These are phyloP conservation scores for Agrochola lota DNA, from an alignment of 2,888 invertebrate genomes.

Conservation along the genomic window DNA sequence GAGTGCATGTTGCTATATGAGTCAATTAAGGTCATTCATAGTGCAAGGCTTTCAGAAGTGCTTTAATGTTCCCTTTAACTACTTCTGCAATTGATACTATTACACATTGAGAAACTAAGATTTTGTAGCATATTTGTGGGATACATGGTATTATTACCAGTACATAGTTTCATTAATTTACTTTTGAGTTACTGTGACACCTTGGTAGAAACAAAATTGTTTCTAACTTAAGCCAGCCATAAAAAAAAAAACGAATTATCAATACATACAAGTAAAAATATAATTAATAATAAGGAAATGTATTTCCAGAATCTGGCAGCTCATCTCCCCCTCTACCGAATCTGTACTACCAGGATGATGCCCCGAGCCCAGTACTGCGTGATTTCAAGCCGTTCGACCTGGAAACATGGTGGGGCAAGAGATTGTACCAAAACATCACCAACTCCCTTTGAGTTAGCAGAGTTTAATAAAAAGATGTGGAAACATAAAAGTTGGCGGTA, in stretches of 20 bases:
- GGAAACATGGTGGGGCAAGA: conserved; percentile 97
- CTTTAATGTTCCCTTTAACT: conserved; percentile 24
- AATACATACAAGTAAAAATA: not conserved
- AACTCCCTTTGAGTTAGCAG: conserved; percentile 91
- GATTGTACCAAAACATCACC: conserved; percentile 96
- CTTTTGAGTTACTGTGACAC: not conserved
- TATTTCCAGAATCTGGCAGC: conserved; percentile 81
- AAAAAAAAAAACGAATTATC: no score
- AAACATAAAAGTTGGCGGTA: conserved; percentile 80
- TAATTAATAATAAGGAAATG: no score
- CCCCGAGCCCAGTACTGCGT: conserved; percentile 92
- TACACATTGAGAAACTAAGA: not conserved
- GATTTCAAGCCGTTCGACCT: conserved; percentile 97
- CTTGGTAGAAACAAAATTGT: not conserved
- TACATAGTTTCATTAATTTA: conserved; percentile 2
- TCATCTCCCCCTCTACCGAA: conserved; percentile 86
- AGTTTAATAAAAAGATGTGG: conserved; percentile 59
- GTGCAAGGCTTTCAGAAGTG: conserved; percentile 24
- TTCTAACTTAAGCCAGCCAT: not conserved
- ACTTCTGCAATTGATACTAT: conserved; percentile 40
- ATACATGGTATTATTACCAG: not conserved
- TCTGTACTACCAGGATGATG: conserved; percentile 93
- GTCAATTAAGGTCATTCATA: conserved; percentile 49
- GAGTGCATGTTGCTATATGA: conserved; percentile 19
- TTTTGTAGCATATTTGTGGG: not conserved